Conservation (phyloP, 2,888 invertebrate species). For the Cataglyphis cursor region DNA sequence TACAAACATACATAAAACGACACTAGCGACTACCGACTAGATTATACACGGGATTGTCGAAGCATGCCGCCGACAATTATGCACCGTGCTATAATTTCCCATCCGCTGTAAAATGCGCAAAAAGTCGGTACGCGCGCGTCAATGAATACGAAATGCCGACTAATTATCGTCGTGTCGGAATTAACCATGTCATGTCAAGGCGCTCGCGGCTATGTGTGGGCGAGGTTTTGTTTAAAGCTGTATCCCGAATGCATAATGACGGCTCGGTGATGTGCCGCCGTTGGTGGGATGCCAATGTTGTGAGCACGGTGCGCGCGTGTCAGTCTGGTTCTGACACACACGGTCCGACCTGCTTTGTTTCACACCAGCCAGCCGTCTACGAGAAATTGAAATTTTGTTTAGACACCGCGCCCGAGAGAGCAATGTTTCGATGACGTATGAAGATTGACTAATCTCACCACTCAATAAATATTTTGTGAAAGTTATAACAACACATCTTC, state of each 20-base stretch:
- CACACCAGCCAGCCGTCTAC: slow-evolving; percentile 52
- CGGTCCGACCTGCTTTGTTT: slow-evolving; percentile 60
- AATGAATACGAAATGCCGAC: slow-evolving; percentile 44
- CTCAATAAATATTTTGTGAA: neutral
- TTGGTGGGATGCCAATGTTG: slow-evolving; percentile 52
- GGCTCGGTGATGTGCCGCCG: slow-evolving; percentile 37
- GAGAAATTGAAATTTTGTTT: slow-evolving; percentile 67
- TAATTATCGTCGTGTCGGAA: slow-evolving; percentile 43
- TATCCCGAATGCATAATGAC: slow-evolving; percentile 58
- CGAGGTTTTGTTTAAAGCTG: slow-evolving; percentile 51
- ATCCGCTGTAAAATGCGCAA: neutral
- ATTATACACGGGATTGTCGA: neutral
- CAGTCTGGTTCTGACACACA: slow-evolving; percentile 63
- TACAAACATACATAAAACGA: neutral
- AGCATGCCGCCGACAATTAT: slow-evolving; percentile 2
- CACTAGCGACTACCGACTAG: neutral
- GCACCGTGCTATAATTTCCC: slow-evolving; percentile 20
- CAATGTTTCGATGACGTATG: slow-evolving; percentile 37
- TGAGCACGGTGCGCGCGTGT: slow-evolving; percentile 46
- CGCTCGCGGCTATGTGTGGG: slow-evolving; percentile 28
- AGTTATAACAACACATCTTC: neutral
- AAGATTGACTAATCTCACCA: slow-evolving; percentile 22
- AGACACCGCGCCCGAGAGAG: slow-evolving; percentile 49
- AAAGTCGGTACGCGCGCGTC: slow-evolving; percentile 24
- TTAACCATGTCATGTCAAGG: slow-evolving; percentile 51